Evolutionary conservation across 2,888 invertebrate species (phyloP), one percentile per base, ranked within the genome.

Genomic region (Eupeodes luniger): DNA sequence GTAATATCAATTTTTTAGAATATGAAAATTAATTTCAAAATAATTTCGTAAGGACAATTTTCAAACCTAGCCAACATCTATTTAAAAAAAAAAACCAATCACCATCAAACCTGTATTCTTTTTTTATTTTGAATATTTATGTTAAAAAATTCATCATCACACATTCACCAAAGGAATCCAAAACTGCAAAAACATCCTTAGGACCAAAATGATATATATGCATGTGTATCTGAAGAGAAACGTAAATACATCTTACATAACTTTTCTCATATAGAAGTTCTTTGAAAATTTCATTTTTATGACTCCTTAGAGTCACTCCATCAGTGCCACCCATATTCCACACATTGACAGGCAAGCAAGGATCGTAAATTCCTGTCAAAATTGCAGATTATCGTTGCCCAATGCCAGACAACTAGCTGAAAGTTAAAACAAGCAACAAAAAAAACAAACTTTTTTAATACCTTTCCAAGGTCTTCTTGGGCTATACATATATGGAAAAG

Each of bases 291-390:
- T 55, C 67, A 49, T 74, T 78, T 85, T 69, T 79, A 77, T 77
- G 61, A 77, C 55, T 86, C 69, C 82, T 82, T 79, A 69, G 61
- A 82, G 75, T 82, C 86, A 86, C 78, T 82, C 69, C 79, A 75
- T 86, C 86, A 86, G 62, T 59, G 57, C 78, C 49, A 82, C 40
- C 75, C 47, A 75, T 55, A 86, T 78, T 67, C 78, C 59, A 74
- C 62, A 66, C 62, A 78, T 61, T 53, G 61, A 36, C 61, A 81
- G 57, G 7, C 81, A 77, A 55, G 44, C 36, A 79, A 27, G 61
- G 81, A 70, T 82, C 82, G 86, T 86, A 86, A 86, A 86, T 75
- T 82, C 64, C 62, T 81, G 61, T 51, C 78, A 70, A 86, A 86
- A 86, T 75, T 82, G 82, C 78, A 86, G 75, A 81, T 80, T 80